Evolutionary conservation across 2,113 vertebrate species (phyloP).

Genomic region (Burhinus oedicnemus): DNA sequence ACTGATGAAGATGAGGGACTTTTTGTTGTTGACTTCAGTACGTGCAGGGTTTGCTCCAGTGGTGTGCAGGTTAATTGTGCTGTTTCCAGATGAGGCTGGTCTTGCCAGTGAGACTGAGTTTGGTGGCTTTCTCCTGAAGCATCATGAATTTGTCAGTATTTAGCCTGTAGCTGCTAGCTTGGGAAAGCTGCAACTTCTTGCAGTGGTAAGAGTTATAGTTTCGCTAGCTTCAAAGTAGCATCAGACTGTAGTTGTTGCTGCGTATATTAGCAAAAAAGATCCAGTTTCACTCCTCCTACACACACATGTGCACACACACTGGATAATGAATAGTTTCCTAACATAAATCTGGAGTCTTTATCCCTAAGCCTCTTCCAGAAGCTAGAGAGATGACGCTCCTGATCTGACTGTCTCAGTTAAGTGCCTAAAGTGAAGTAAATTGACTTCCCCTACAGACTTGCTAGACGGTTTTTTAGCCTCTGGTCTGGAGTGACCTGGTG

Average conservation of each 20-base stretch:
- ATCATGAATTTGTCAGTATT: background rate
- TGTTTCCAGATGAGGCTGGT: background rate
- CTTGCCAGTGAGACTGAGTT: background rate
- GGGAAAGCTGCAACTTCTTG: background rate
- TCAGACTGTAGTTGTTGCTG: background rate
- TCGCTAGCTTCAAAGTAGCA: background rate
- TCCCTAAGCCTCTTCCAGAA: background rate
- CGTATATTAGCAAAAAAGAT: background rate
- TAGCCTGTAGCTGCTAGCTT: background rate
- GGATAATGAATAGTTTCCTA: no score
- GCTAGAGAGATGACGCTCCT: background rate
- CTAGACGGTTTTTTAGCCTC: background rate
- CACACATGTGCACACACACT: accelerated
- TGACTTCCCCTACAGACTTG: background rate
- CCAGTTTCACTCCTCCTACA: background rate
- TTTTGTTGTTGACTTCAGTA: background rate
- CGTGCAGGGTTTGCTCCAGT: background rate
- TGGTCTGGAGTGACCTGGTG: background rate
- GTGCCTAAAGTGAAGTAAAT: background rate
- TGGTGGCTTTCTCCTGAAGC: background rate
- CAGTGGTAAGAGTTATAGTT: background rate
- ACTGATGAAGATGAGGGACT: background rate
- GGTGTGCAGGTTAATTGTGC: background rate
- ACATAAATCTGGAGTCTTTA: background rate
- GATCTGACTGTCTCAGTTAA: background rate